Evolutionary conservation across 2,888 invertebrate genomes (phyloP), one percentile per base, ranked within the genome.

Genomic region (Meloe dianella): DNA sequence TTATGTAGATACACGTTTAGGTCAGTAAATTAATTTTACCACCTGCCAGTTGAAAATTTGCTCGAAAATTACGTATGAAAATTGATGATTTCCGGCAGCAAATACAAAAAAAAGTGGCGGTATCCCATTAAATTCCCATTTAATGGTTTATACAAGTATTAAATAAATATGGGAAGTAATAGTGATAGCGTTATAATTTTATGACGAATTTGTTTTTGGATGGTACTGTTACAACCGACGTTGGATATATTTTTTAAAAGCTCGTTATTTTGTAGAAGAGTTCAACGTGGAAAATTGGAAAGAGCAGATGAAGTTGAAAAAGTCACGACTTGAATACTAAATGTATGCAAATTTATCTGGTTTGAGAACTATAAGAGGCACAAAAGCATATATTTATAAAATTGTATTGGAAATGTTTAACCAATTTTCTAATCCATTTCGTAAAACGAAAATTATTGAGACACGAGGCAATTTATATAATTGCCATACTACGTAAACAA

Each of bases 271-370:
- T 51, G 22, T 22, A 51, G 51, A 51, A 22, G 51, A 51, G 51
- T 22, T 51, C 22, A 10, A 51, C 51, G 51, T 22, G 51, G 51
- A 22, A 51, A 51, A 51, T 51, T 51, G 51, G 51, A 22, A 20
- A 51, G 51, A 51, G 51, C 51, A 51, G 22, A 51, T 51, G 51
- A 51, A 51, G 51, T 51, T 51, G 51, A 51, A 51, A 51, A 51
- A 10, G 22, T 51, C 51, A 51, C 20, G 51, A 51, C 22, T 51
- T 20, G 51, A 51, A 51, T 51, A 51, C 51, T 51, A 3, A 51
- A 51, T 51, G 20, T 20, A 51, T 51, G 51, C 51, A 51, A 51
- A 51, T 51, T 22, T 22, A 22, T 51, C 51, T 51, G 10, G 51
- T 51, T 51, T 22, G 22, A 51, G 22, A 51, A 22, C 8, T 22